A percentile compares a stretch with the other conserved stretches of the same genome.
Evolutionary conservation across 2,888 invertebrate genomes (phyloP).

Genomic region (Zhuqinia jingwanae): DNA sequence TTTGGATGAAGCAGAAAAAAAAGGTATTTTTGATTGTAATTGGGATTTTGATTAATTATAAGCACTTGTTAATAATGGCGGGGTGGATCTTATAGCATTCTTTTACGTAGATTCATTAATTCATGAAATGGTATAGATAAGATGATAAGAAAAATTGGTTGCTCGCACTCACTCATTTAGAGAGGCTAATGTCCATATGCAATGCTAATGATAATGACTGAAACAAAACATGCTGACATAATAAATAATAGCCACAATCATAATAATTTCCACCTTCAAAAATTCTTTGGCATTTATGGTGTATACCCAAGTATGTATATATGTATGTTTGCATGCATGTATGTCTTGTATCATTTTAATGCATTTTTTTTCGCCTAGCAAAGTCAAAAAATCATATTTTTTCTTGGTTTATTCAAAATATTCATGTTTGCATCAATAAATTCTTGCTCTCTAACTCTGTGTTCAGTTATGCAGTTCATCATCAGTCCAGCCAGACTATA

Average conservation of each 20-base stretch:
- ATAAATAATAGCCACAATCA: constrained; percentile 44
- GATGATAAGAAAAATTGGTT: constrained; percentile 31
- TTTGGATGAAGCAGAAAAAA: constrained; percentile 58
- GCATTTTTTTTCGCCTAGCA: background rate
- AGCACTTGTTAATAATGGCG: constrained; percentile 77
- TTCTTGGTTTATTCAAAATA: background rate
- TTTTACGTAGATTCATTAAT: constrained; percentile 59
- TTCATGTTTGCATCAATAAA: constrained; percentile 47
- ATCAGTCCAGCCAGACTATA: constrained; percentile 30
- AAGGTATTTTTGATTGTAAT: constrained; percentile 77
- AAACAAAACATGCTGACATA: constrained; percentile 54
- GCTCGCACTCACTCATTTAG: background rate
- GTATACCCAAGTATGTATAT: too few relatives aligned
- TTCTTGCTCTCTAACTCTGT: background rate
- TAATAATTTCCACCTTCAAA: constrained; percentile 44
- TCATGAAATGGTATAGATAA: constrained; percentile 8
- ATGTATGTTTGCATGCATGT: too few relatives aligned
- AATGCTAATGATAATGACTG: constrained; percentile 40
- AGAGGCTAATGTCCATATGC: constrained; percentile 32
- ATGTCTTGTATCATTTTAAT: constrained; percentile 24
- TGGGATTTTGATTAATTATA: constrained; percentile 79
- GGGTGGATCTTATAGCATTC: constrained; percentile 73
- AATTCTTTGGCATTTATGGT: constrained; percentile 17
- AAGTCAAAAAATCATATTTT: constrained; percentile 27
- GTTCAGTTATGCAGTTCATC: constrained; percentile 16